These are phyloP conservation scores for Genyomyrus donnyi DNA, from an alignment of 2,113 vertebrate species.

Conservation along the genomic window DNA sequence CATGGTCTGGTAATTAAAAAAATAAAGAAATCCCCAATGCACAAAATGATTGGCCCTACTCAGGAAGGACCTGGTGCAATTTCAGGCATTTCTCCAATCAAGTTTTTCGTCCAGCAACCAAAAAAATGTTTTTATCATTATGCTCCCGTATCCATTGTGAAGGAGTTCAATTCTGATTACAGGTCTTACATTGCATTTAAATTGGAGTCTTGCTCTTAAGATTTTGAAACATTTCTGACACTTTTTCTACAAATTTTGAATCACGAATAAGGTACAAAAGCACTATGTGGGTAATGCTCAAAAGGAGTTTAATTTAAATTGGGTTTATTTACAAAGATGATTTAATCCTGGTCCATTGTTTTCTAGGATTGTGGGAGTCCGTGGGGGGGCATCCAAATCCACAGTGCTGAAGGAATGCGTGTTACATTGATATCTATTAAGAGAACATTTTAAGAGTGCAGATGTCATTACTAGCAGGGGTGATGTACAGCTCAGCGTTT, in stretches of 20 bases:
- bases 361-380: neutral
- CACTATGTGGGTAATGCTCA: neutral
- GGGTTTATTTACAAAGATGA: neutral
- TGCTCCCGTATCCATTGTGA: neutral
- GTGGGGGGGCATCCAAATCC: neutral
- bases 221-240: neutral
- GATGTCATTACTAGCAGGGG: neutral
- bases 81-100: neutral
- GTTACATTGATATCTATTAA: neutral
- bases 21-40: neutral
- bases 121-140: neutral
- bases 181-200: neutral
- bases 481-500: neutral
- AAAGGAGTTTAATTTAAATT: neutral
- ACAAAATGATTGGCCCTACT: neutral
- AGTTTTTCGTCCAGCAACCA: neutral
- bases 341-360: neutral
- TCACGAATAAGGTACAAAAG: neutral
- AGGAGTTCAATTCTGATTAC: neutral
- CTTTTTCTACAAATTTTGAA: neutral
- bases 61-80: neutral
- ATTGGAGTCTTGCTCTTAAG: neutral
- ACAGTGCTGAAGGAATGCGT: neutral
- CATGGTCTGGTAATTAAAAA: neutral
- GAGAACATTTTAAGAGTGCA: neutral